These are phyloP conservation scores for Carcina quercana DNA, from an alignment of 2,888 invertebrate genomes.

Conservation along the genomic window DNA sequence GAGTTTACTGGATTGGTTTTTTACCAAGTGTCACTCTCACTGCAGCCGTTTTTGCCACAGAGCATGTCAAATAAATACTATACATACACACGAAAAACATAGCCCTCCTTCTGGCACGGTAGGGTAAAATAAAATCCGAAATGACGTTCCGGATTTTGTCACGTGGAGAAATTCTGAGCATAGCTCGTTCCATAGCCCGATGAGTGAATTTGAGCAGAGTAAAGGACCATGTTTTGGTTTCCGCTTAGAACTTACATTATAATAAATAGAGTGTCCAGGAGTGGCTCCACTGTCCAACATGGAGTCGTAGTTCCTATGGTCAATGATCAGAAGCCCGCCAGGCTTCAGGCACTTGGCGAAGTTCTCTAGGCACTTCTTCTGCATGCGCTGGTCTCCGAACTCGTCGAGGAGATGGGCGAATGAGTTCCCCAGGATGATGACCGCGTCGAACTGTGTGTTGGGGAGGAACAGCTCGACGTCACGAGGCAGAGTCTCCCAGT, in stretches of 20 bases:
- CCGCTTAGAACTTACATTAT: constrained; percentile 90
- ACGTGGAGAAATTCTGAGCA: no score
- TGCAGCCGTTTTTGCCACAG: no score
- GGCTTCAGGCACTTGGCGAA: constrained; percentile 89
- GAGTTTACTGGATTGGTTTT: no score
- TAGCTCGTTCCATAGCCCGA: no score
- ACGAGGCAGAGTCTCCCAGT: constrained; percentile 87
- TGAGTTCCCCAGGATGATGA: constrained; percentile 92
- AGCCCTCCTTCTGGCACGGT: no score
- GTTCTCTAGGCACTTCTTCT: constrained; percentile 84
- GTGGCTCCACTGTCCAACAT: constrained; percentile 85
- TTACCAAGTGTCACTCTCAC: no score
- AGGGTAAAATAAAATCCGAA: no score
- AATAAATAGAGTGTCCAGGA: constrained; percentile 90
- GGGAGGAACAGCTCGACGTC: constrained; percentile 78
- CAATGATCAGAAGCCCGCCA: constrained; percentile 88
- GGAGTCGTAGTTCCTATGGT: constrained; percentile 91
- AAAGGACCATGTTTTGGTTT: no score
- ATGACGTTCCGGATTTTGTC: no score
- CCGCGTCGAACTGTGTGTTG: constrained; percentile 86
- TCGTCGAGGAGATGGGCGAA: constrained; percentile 92
- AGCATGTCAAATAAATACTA: no score
- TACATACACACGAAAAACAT: no score
- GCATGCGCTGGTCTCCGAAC: constrained; percentile 85
- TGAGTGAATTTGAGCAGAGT: no score